Base-by-base conservation (phyloP, 2,888 invertebrate species). In the Acanthosepion esculentum region DNA sequence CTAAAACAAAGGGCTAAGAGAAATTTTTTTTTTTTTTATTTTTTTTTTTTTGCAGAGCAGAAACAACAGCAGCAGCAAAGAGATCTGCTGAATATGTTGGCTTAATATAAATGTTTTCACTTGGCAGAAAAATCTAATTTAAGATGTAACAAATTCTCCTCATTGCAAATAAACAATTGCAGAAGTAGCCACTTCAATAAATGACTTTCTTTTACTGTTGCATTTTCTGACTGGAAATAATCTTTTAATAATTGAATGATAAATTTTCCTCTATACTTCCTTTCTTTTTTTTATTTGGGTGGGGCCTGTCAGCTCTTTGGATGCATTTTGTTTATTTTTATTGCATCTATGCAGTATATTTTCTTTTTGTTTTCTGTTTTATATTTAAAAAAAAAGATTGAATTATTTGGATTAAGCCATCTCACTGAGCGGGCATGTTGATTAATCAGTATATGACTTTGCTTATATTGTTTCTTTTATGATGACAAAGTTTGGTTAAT, bases 331-430 rank as follows among this genome's bases (percentile, higher is more conserved):
- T 78, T 78, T 78, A 78, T n/a, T 78, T 78, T 78, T 33, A 78
- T 78, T 78, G 78, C 78, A 78, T 78, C n/a, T 12, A n/a, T 78
- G 78, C 78, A 78, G 78, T 78, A 78, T 78, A 78, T 78, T 78
- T 78, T 78, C 12, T 78, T n/a, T 7, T 64, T 64, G n/a, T 78
- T 78, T 33, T 78, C n/a, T 78, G n/a, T 78, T 78, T 78, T 78
- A n/a, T 78, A 15, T 78, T 20, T 20, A 59, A 59, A 20, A 55
- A 55, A 55, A 55, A 55, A 55, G 18, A 59, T 23, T 23, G 59
- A 59, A 59, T 59, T 59, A 23, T 20, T 23, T 59, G 59, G 59
- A 59, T 59, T 59, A 59, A 59, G 59, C 59, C 59, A 59, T 59
- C 59, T 59, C 59, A 26, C 59, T 59, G 23, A 59, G 59, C 23